A percentile compares a stretch with the other conserved stretches of the same genome.
Conservation (phyloP, 2,797 vertebrate genomes). For the Okamejei kenojei region DNA sequence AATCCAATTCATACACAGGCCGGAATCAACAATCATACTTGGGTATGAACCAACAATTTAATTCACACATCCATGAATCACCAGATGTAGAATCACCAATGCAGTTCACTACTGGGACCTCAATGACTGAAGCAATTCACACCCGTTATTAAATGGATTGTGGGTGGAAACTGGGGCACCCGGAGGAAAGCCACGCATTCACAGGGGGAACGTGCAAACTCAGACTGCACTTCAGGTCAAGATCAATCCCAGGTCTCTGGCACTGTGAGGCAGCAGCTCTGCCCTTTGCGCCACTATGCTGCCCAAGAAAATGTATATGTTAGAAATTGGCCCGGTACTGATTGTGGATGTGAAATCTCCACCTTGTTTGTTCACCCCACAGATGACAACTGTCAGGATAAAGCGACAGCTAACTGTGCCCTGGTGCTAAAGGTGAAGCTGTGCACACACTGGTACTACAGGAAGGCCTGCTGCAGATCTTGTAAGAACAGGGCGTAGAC, state of each 20-base stretch:
- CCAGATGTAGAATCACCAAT: too few species aligned
- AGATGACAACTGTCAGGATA: slow-evolving; percentile 70
- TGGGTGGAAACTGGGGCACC: too few species aligned
- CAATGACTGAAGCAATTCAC: neutral
- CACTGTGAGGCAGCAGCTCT: too few species aligned
- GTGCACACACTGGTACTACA: slow-evolving; percentile 77
- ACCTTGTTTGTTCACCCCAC: slow-evolving; percentile 32
- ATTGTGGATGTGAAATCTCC: neutral
- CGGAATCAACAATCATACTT: neutral
- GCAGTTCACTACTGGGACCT: too few species aligned
- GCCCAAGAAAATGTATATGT: too few species aligned
- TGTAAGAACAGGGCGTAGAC: slow-evolving; percentile 56
- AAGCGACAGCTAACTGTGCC: slow-evolving; percentile 64
- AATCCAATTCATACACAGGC: neutral
- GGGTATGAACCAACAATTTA: neutral
- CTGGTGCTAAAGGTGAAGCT: slow-evolving; percentile 75
- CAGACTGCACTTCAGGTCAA: too few species aligned
- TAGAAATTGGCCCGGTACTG: too few species aligned
- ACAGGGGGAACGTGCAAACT: too few species aligned
- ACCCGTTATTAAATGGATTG: neutral
- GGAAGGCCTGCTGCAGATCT: slow-evolving; percentile 71
- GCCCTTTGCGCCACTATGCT: too few species aligned
- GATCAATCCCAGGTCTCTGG: too few species aligned
- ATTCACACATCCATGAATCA: neutral
- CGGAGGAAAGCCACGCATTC: too few species aligned